phyloP scores from a whole-genome alignment of 2,113 vertebrate species.

The Nothobranchius furzeri region DNA sequence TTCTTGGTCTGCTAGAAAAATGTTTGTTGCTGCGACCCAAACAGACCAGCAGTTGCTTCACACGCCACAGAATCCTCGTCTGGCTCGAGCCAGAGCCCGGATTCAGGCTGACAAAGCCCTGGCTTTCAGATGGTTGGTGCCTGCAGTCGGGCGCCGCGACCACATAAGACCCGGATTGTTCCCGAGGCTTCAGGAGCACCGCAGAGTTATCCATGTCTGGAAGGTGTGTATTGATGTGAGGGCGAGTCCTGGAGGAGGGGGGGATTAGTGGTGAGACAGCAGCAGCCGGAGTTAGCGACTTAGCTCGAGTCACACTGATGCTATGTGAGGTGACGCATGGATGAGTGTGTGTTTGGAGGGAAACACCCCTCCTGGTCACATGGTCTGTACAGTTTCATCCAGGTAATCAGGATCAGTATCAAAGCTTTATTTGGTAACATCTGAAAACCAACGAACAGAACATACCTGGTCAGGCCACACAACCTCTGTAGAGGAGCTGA shows the following conservation, averaged over 20 bases:
- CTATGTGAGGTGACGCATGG: constrained; percentile 29
- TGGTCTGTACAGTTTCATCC: background rate
- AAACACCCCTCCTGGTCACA: background rate
- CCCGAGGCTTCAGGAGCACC: background rate
- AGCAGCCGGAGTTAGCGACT: constrained; percentile 32
- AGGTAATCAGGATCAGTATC: too few relatives aligned
- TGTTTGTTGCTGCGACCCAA: constrained; percentile 50
- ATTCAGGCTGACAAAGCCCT: constrained; percentile 36
- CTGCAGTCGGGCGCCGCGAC: constrained; percentile 6
- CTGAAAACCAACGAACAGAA: too few relatives aligned
- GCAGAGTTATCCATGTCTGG: constrained; percentile 43
- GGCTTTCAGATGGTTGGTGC: constrained; percentile 35
- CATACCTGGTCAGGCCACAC: too few relatives aligned
- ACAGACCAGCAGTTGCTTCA: constrained; percentile 58
- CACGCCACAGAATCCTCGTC: constrained; percentile 44
- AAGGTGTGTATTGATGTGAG: constrained; percentile 50
- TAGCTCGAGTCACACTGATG: constrained; percentile 4
- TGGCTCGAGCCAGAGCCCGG: constrained; percentile 27
- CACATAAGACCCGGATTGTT: constrained; percentile 25
- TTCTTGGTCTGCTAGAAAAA: constrained; percentile 17
- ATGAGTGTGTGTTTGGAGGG: constrained; percentile 18
- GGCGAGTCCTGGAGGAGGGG: constrained; percentile 14
- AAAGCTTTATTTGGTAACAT: too few relatives aligned
- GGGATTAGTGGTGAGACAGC: constrained; percentile 50
- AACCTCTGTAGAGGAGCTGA: too few relatives aligned